These are phyloP conservation scores for Hirundo rustica DNA, from an alignment of 2,797 vertebrate genomes.

Conservation along the genomic window DNA sequence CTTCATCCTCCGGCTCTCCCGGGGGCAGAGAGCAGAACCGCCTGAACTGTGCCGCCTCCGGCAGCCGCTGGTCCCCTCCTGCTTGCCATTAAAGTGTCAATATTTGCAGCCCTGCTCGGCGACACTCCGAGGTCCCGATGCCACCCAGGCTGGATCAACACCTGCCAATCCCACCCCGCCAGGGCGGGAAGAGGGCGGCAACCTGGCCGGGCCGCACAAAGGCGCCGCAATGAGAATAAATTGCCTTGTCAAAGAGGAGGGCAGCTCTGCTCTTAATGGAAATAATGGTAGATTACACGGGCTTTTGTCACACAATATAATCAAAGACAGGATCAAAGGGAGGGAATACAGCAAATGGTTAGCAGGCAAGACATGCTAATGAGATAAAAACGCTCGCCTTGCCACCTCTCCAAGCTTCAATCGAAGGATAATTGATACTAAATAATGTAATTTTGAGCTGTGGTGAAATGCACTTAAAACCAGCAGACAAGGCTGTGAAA, in stretches of 20 bases:
- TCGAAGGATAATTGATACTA: conserved; percentile 74
- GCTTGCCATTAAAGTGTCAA: conserved; percentile 1
- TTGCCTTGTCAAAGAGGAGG: conserved; percentile 76
- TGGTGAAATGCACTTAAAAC: conserved; percentile 70
- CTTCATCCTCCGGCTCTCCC: not conserved
- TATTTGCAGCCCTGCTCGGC: not conserved
- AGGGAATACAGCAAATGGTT: conserved; percentile 75
- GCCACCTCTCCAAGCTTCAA: conserved; percentile 64
- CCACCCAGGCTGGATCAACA: conserved; percentile 23
- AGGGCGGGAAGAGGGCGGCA: conserved; percentile 1
- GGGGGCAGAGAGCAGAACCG: not conserved
- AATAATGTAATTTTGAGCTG: conserved; percentile 69
- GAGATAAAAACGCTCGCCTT: conserved; percentile 75
- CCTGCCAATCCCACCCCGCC: conserved; percentile 43
- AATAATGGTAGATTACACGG: conserved; percentile 78
- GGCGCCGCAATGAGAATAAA: conserved; percentile 65
- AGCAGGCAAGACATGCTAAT: conserved; percentile 77
- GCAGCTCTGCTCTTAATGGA: conserved; percentile 77
- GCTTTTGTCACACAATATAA: conserved; percentile 72
- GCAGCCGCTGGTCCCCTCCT: not conserved
- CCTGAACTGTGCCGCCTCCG: rapidly evolving
- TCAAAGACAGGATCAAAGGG: conserved; percentile 78
- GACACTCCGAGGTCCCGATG: not conserved
- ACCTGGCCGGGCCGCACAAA: conserved; percentile 64
- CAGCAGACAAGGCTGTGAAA: conserved; percentile 56